These are phyloP conservation scores for Mallotus villosus DNA, from an alignment of 2,797 vertebrate species.

Conservation along the genomic window DNA sequence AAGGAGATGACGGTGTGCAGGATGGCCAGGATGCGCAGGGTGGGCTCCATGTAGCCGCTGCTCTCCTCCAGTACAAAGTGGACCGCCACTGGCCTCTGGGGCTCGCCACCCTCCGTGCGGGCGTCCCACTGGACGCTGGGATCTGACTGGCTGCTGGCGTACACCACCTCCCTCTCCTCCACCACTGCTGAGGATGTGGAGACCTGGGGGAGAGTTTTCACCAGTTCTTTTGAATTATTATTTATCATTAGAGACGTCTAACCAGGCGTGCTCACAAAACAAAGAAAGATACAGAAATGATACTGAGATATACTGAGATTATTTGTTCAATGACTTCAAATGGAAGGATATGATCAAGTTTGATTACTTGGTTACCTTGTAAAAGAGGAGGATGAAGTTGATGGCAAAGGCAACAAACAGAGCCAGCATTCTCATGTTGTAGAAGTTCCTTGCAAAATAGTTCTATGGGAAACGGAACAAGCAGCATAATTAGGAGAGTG, in stretches of 20 bases:
- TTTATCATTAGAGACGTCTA: too few species aligned
- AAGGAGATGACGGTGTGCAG: conserved; percentile 12
- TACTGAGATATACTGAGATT: not conserved
- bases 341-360: not conserved
- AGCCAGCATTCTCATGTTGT: conserved; percentile 98
- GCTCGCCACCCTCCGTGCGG: conserved; percentile 45
- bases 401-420: conserved; percentile 96
- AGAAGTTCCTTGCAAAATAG: conserved; percentile 97
- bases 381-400: conserved; percentile 97
- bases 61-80: conserved; percentile 95
- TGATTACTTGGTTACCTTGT: conserved; percentile 80
- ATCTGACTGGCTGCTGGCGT: conserved; percentile 14
- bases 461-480: conserved; percentile 77
- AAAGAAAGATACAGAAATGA: not conserved
- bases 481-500: conserved; percentile 15
- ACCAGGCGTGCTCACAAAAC: not conserved
- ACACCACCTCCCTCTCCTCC: conserved; percentile 81
- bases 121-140: not conserved
- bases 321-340: not conserved
- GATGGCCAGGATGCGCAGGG: conserved; percentile 25
- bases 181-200: conserved; percentile 86
- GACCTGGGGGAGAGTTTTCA: conserved; percentile 70
- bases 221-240: too few species aligned
- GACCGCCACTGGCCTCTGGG: conserved; percentile 72
- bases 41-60: conserved; percentile 96